These are phyloP conservation scores for Zaprionus camerounensis DNA, from an alignment of 1,140 invertebrate genomes.

Conservation along the genomic window DNA sequence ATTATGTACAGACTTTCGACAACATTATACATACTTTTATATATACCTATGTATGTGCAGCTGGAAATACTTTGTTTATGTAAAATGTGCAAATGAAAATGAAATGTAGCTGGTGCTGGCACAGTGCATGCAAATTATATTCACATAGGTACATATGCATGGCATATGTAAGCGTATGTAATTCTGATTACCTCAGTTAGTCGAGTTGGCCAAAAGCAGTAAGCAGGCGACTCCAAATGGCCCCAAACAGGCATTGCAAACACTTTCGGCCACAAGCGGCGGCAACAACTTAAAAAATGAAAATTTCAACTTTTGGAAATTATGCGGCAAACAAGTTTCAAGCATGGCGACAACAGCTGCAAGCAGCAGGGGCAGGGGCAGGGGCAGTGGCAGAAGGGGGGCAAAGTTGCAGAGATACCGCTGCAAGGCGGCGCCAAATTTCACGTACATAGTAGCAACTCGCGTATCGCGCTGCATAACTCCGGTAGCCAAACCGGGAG, in stretches of 20 bases:
- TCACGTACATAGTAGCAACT: slow-evolving; percentile 32
- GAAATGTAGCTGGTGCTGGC: neutral
- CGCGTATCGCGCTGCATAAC: slow-evolving; percentile 29
- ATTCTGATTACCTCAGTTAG: slow-evolving; percentile 64
- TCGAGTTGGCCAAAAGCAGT: slow-evolving; percentile 24
- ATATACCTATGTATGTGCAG: neutral
- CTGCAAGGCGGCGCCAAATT: slow-evolving; percentile 15
- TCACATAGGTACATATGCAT: neutral
- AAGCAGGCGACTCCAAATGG: slow-evolving; percentile 24
- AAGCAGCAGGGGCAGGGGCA: neutral
- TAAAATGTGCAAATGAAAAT: neutral
- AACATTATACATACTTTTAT: neutral
- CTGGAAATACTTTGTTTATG: neutral
- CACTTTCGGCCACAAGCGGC: slow-evolving; percentile 52
- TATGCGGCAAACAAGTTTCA: slow-evolving; percentile 69
- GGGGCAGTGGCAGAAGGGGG: too few relatives aligned
- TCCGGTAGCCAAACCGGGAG: slow-evolving; percentile 15
- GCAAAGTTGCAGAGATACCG: too few relatives aligned
- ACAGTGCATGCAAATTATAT: slow-evolving; percentile 34
- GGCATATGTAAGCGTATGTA: slow-evolving; percentile 20
- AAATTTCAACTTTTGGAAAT: slow-evolving; percentile 74
- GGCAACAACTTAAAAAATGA: slow-evolving; percentile 56
- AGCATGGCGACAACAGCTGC: slow-evolving; percentile 35
- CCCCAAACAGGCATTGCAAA: slow-evolving; percentile 42
- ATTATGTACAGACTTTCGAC: neutral